A percentile compares a stretch with the other conserved stretches of the same genome.
phyloP scores from a whole-genome alignment of 2,797 vertebrate species.

The Prunella strophiata region DNA sequence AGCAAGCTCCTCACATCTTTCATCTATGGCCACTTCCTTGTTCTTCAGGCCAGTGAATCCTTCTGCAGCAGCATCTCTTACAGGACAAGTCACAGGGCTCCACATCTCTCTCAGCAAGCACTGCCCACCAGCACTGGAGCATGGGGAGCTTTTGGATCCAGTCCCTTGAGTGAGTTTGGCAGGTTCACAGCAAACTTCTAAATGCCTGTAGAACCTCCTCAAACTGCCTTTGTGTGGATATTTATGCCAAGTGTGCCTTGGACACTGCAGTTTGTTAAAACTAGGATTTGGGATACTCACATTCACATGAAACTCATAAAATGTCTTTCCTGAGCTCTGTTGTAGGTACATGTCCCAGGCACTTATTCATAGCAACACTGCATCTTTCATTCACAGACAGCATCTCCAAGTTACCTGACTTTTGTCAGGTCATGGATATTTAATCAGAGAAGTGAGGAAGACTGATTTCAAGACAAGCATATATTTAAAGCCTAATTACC shows the following conservation, averaged over 20 bases:
- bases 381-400: background rate
- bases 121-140: background rate
- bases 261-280: background rate
- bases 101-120: background rate
- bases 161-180: background rate
- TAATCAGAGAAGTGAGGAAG: background rate
- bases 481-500: conserved; percentile 17
- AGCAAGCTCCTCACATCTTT: background rate
- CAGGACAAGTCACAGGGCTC: fast-evolving
- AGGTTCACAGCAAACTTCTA: background rate
- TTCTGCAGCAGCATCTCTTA: background rate
- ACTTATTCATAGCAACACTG: background rate
- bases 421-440: background rate
- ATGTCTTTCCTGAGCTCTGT: background rate
- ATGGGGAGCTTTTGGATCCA: background rate
- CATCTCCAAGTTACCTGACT: background rate
- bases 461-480: background rate
- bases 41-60: background rate
- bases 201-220: fast-evolving
- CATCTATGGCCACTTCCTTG: background rate
- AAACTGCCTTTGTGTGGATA: background rate
- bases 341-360: background rate
- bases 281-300: background rate
- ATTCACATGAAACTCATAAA: background rate
- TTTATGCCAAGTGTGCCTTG: background rate